A percentile compares a stretch with the other conserved stretches of the same genome.
Conservation (phyloP, 2,888 invertebrate species). For the Hartigia nigra region DNA sequence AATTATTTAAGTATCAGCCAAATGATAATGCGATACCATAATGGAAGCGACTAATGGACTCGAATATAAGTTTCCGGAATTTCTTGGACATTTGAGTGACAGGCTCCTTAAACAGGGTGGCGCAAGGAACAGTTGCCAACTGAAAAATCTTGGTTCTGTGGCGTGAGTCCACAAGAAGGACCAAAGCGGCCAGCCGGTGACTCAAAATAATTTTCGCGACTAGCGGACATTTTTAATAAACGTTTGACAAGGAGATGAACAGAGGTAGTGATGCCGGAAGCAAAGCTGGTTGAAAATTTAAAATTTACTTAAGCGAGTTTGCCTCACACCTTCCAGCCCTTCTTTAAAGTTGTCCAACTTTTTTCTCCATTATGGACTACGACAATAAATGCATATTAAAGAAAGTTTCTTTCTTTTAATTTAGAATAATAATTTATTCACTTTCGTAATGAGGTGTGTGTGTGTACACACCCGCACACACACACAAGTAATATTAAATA, state of each 20-base stretch:
- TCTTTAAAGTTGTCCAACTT: neutral
- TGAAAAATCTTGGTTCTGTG: neutral
- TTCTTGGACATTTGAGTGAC: neutral
- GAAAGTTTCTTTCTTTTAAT: no score
- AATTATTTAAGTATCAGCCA: neutral
- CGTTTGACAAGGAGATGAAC: neutral
- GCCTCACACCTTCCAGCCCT: neutral
- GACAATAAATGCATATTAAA: no score
- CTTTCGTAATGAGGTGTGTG: no score
- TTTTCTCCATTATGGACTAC: neutral
- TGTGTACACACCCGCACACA: no score
- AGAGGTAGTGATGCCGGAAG: neutral
- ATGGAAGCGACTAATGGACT: neutral
- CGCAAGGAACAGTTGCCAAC: neutral
- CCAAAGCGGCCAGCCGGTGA: neutral
- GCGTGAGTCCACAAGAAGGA: neutral
- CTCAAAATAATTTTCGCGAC: neutral
- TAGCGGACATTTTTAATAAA: neutral
- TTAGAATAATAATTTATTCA: no score
- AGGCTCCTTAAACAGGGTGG: neutral
- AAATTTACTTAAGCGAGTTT: neutral
- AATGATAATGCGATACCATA: neutral
- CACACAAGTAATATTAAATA: no score
- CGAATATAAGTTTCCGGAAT: neutral
- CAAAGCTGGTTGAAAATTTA: neutral